A percentile compares a stretch with the other conserved stretches of the same genome.
Conservation (phyloP, 2,888 invertebrate genomes). For the Chymomyza procnemis region DNA sequence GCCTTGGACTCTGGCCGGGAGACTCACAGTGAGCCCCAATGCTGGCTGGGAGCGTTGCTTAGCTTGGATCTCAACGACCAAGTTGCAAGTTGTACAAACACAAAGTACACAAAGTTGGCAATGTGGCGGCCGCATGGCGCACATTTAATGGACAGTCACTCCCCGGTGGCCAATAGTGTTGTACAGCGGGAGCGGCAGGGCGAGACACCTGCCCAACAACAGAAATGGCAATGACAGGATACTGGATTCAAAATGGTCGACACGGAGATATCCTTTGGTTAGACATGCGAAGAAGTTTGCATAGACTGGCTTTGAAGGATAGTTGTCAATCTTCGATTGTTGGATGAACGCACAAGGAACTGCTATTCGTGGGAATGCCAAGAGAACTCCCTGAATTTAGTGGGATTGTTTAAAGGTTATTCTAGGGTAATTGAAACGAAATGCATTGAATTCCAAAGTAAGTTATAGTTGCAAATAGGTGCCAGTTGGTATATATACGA, state of each 20-base stretch:
- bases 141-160: slow-evolving; percentile 2
- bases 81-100: slow-evolving; percentile 4
- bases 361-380: too few species aligned
- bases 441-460: too few species aligned
- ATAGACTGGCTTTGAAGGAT: too few species aligned
- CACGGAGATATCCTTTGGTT: too few species aligned
- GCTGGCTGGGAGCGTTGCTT: background rate
- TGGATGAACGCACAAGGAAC: too few species aligned
- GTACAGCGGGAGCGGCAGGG: background rate
- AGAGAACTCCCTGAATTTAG: too few species aligned
- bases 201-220: background rate
- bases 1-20: background rate
- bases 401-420: too few species aligned
- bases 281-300: too few species aligned
- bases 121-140: background rate
- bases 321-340: too few species aligned
- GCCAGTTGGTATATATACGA: too few species aligned
- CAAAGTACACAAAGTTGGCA: background rate
- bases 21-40: background rate
- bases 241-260: background rate
- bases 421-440: too few species aligned
- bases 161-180: background rate
- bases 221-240: background rate
- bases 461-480: too few species aligned
- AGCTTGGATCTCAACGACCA: background rate